These are phyloP conservation scores for Porites divaricata DNA, from an alignment of 92 coral and sea anemone species.

Conservation along the genomic window DNA sequence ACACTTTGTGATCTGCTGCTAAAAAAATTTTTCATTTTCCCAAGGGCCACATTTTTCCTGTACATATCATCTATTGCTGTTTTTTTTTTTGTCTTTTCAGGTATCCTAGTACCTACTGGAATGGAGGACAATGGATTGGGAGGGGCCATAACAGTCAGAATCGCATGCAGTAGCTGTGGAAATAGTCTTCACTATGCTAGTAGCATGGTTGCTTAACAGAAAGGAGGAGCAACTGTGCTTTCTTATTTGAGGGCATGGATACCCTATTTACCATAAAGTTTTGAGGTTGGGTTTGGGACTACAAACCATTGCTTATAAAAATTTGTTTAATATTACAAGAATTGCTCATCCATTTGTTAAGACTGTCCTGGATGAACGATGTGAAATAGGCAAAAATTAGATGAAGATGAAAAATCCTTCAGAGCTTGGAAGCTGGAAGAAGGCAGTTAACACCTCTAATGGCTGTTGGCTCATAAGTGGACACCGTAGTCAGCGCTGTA, in stretches of 20 bases:
- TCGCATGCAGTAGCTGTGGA: slow-evolving; percentile 56
- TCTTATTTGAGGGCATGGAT: slow-evolving; percentile 53
- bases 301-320: slow-evolving; percentile 16
- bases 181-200: slow-evolving; percentile 42
- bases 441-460: slow-evolving; percentile 42
- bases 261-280: slow-evolving; percentile 36
- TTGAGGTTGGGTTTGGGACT: slow-evolving; percentile 41
- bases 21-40: background rate
- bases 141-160: slow-evolving; percentile 34
- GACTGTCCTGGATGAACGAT: slow-evolving; percentile 28
- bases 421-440: slow-evolving; percentile 32
- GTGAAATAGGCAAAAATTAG: slow-evolving; percentile 28
- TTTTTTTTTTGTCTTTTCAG: slow-evolving; percentile 9
- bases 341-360: slow-evolving; percentile 47
- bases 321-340: slow-evolving; percentile 17
- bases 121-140: slow-evolving; percentile 45
- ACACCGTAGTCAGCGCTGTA: slow-evolving; percentile 34
- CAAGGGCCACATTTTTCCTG: background rate
- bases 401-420: slow-evolving; percentile 26
- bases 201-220: slow-evolving; percentile 35
- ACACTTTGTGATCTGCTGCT: background rate
- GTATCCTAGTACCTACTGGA: slow-evolving; percentile 40
- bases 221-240: slow-evolving; percentile 40
- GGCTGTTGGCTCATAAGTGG: slow-evolving; percentile 50
- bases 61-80: too few species aligned